These are phyloP conservation scores for Xyrichtys novacula DNA, from an alignment of 2,797 vertebrate species.

Conservation along the genomic window DNA sequence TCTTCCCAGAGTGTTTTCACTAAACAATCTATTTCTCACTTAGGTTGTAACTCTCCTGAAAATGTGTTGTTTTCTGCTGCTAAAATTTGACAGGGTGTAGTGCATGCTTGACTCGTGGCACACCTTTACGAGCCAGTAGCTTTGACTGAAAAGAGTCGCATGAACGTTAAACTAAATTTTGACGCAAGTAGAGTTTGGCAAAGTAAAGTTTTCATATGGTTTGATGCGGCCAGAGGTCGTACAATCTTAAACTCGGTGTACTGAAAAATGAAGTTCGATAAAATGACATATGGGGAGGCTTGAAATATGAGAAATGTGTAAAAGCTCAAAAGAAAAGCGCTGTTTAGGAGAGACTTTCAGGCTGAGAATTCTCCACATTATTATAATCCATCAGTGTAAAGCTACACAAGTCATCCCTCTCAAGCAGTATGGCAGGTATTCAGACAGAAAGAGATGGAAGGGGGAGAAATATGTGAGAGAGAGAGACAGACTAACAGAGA, in stretches of 20 bases:
- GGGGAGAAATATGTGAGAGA: slow-evolving; percentile 22
- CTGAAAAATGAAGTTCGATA: neutral
- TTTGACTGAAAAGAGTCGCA: slow-evolving; percentile 13
- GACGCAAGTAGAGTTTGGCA: neutral
- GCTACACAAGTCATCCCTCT: slow-evolving; percentile 32
- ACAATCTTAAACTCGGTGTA: neutral
- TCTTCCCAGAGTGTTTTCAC: slow-evolving; percentile 72
- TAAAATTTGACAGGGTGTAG: slow-evolving; percentile 67
- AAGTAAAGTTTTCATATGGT: neutral
- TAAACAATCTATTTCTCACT: slow-evolving; percentile 73
- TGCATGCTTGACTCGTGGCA: slow-evolving; percentile 56
- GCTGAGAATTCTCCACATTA: neutral
- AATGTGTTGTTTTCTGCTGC: slow-evolving; percentile 52
- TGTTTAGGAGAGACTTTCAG: neutral
- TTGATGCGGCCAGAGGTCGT: neutral
- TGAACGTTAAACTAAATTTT: neutral
- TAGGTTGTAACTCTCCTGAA: slow-evolving; percentile 67
- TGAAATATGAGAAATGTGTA: neutral
- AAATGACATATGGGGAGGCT: neutral
- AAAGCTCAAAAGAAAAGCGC: neutral
- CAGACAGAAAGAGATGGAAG: slow-evolving; percentile 17
- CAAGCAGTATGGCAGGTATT: slow-evolving; percentile 17
- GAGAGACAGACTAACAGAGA: slow-evolving; percentile 40
- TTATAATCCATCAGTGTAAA: slow-evolving; percentile 19
- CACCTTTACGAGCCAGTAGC: slow-evolving; percentile 40